Percentiles rank a stretch among this genome's conserved stretches.
Conservation (phyloP, 2,888 invertebrate species). For the Sminthurinus aureus region DNA sequence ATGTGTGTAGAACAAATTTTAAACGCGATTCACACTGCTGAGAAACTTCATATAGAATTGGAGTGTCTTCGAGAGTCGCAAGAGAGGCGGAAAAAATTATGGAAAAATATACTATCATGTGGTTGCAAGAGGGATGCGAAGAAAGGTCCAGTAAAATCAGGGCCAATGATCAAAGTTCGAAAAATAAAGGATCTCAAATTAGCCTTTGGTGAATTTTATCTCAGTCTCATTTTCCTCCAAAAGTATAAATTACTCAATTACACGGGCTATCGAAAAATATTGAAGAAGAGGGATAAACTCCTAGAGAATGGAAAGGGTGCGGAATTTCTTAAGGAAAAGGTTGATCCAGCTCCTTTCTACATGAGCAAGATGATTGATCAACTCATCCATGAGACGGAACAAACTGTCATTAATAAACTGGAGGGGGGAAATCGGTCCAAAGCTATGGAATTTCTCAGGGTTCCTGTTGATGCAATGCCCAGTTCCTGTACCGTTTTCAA, state of each 20-base stretch:
- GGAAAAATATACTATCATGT: neutral
- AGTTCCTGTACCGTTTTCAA: conserved; percentile 55
- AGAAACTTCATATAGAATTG: neutral
- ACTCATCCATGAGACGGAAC: conserved; percentile 62
- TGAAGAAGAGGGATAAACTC: conserved; percentile 68
- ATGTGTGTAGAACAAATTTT: neutral
- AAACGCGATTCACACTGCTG: neutral
- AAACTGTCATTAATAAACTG: conserved; percentile 65
- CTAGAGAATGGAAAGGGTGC: conserved; percentile 61
- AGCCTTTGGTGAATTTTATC: conserved; percentile 65
- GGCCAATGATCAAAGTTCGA: neutral
- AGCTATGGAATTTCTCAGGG: conserved; percentile 67
- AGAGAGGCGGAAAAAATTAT: conserved; percentile 74
- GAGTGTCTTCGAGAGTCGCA: conserved; percentile 63
- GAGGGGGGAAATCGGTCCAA: conserved; percentile 66
- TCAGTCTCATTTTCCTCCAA: conserved; percentile 64
- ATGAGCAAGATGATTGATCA: neutral
- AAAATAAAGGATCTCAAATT: conserved; percentile 62
- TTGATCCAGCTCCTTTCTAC: conserved; percentile 24
- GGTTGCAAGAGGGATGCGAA: neutral
- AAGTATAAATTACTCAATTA: conserved; percentile 66
- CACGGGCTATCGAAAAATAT: conserved; percentile 67
- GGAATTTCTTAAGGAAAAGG: neutral
- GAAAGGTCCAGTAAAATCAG: neutral
- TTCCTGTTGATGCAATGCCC: conserved; percentile 65